Percentiles rank a stretch among this genome's conserved stretches.
phyloP scores from a whole-genome alignment of 1,140 invertebrate genomes.

The Diorhabda carinulata region DNA sequence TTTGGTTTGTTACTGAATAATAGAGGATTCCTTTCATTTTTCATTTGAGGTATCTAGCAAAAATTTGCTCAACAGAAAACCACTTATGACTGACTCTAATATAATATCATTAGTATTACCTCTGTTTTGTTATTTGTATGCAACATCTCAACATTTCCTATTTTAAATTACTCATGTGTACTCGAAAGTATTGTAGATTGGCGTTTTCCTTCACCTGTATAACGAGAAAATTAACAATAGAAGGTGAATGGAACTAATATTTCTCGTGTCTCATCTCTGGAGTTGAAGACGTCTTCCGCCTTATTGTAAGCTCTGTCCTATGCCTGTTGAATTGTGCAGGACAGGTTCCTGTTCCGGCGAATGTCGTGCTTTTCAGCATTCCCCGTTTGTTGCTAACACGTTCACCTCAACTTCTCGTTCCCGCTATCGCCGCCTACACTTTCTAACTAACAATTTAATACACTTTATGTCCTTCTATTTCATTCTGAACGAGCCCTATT shows the following conservation, averaged over 20 bases:
- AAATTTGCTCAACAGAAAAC: too few relatives aligned
- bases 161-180: too few relatives aligned
- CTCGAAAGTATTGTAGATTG: too few relatives aligned
- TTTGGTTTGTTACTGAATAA: too few relatives aligned
- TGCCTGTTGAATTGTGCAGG: constrained; percentile 30
- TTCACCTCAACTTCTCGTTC: neutral
- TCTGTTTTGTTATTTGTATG: too few relatives aligned
- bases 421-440: neutral
- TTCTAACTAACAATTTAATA: neutral
- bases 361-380: neutral
- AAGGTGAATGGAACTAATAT: neutral
- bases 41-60: too few relatives aligned
- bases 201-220: too few relatives aligned
- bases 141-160: too few relatives aligned
- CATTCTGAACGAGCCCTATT: neutral
- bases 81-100: too few relatives aligned
- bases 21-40: too few relatives aligned
- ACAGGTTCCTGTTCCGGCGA: constrained; percentile 23
- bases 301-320: constrained; percentile 27
- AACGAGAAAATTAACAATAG: too few relatives aligned
- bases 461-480: neutral
- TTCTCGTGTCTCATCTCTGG: neutral
- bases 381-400: neutral
- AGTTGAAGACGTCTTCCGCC: constrained; percentile 22
- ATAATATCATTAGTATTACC: too few relatives aligned